A percentile compares a stretch with the other conserved stretches of the same genome.
Evolutionary conservation across 2,113 vertebrate genomes (phyloP).

Genomic region (Deroptyus accipitrinus): DNA sequence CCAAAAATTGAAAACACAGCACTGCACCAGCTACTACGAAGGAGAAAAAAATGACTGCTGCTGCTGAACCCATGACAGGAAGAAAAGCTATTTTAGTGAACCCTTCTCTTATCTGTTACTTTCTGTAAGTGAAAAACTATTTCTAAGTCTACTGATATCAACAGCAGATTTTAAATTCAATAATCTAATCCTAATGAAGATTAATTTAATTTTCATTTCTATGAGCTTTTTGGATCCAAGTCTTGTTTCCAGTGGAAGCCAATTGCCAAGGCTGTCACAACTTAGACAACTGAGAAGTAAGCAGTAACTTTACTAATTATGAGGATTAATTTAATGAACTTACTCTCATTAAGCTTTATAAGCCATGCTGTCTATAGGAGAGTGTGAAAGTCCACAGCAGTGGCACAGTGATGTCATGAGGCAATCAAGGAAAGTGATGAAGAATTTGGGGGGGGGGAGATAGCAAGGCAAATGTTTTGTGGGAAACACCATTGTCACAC

Average conservation of each 20-base stretch:
- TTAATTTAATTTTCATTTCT: slow-evolving; percentile 78
- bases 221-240: slow-evolving; percentile 74
- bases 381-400: slow-evolving; percentile 59
- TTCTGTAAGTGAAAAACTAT: not conserved
- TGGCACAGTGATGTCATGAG: slow-evolving; percentile 33
- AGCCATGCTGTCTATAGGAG: slow-evolving; percentile 61
- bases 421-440: slow-evolving; percentile 51
- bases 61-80: not conserved
- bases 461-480: not conserved
- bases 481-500: not conserved
- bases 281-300: slow-evolving; percentile 71
- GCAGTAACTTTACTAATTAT: slow-evolving; percentile 75
- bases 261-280: slow-evolving; percentile 77
- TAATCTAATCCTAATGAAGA: slow-evolving; percentile 81
- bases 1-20: no score
- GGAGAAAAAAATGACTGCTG: no score
- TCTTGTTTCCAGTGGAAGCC: slow-evolving; percentile 73
- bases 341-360: slow-evolving; percentile 75
- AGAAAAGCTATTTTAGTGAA: not conserved
- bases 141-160: slow-evolving; percentile 68
- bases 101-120: not conserved
- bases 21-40: no score
- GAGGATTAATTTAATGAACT: slow-evolving; percentile 78
- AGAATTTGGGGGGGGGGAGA: not conserved
- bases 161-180: slow-evolving; percentile 64